phyloP scores from a whole-genome alignment of 2,113 vertebrate species.

The Circaetus gallicus region DNA sequence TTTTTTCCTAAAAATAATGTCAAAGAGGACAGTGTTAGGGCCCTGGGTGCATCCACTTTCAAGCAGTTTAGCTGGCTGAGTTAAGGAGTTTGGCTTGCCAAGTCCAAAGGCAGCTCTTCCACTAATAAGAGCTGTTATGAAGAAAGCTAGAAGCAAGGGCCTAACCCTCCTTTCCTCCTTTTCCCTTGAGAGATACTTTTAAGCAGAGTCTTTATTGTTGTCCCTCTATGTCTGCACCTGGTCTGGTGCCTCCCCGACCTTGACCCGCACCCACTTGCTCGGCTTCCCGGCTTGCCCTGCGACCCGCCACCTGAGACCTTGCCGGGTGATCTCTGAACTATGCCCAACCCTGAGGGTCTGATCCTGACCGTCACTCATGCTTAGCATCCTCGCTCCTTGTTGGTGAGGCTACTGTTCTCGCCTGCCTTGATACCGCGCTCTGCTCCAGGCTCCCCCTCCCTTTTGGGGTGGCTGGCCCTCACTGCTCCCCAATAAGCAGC shows the following conservation, averaged over 20 bases:
- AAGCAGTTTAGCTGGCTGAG: not conserved
- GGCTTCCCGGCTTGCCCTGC: not conserved
- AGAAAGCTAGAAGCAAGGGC: not conserved
- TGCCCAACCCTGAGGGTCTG: rapidly evolving
- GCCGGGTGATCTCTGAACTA: not conserved
- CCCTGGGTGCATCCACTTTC: not conserved
- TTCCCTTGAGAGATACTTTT: not conserved
- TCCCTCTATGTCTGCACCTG: not conserved
- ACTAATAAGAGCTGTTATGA: not conserved
- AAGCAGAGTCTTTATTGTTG: not conserved
- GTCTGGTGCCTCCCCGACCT: not conserved
- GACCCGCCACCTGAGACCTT: not conserved
- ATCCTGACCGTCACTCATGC: not conserved
- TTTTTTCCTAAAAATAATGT: not conserved
- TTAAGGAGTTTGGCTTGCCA: not conserved
- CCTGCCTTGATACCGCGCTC: not conserved
- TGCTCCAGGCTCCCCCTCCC: not conserved
- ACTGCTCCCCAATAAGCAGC: not conserved
- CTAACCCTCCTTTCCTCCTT: not conserved
- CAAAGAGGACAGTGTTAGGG: not conserved
- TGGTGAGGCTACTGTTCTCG: not conserved
- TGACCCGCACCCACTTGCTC: rapidly evolving
- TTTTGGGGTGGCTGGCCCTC: not conserved
- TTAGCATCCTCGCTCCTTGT: not conserved
- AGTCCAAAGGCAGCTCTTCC: not conserved